Base-by-base conservation (phyloP, 2,888 invertebrate species). In the Eupeodes luniger region DNA sequence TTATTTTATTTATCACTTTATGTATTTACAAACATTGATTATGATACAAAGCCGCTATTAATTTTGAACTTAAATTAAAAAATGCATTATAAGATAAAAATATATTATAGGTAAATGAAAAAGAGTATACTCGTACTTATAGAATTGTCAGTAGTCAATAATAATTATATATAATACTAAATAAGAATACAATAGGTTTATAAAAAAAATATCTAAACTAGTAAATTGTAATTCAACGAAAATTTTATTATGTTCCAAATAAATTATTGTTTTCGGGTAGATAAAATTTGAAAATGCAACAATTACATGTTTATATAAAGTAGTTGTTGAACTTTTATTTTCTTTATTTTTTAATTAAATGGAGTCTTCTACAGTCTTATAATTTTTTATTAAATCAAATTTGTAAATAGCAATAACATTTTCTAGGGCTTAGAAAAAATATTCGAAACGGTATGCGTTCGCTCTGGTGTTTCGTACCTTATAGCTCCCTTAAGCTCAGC, bases 1-100 rank as follows among this genome's bases (percentile, higher is more conserved):
- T 53, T 70, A 44, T 75, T 36, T 84, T 74, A 51, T 82, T 47
- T 82, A 81, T 84, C 77, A 81, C 81, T 85, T 81, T 78, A 81
- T 61, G 40, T 88, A 85, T 88, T 70, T 88, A 88, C 88, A 88
- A 88, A 85, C 88, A 81, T 79, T 78, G 88, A 85, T 69, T 81
- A 88, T 78, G 67, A 75, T 85, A 88, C 85, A 88, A 88, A 88
- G 88, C 85, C 85, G 81, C 81, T 81, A 66, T 70, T 53, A 34
- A 27, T 27, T 27, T 59, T 64, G 19, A 51, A 51, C 27, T 59
- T 61, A 51, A 82, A 49, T 47, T 62, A 36, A 10, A 87, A 87
- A 87, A 79, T 80, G 72, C 75, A 77, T 76, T 77, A n/a, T 16
- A 16, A 76, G 76, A 16, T 79, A 67, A 72, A 34, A 79, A 74